Evolutionary conservation across 1,140 invertebrate genomes (phyloP).

Genomic region (Drosophila takahashii): DNA sequence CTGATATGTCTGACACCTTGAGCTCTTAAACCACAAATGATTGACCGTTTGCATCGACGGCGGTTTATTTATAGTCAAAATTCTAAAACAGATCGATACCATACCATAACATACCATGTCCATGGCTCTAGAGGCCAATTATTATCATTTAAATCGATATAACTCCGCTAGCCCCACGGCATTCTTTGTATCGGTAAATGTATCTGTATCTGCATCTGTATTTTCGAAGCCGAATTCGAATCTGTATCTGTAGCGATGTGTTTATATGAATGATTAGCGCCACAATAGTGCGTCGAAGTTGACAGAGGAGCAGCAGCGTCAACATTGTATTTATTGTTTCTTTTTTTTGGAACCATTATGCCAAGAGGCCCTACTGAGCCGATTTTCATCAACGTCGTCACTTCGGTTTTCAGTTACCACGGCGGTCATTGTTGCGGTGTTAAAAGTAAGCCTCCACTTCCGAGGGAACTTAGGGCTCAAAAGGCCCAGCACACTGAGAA

Average conservation of each 20-base stretch:
- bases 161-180: constrained; percentile 44
- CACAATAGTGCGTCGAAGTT: constrained; percentile 32
- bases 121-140: constrained; percentile 72
- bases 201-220: constrained; percentile 28
- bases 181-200: constrained; percentile 52
- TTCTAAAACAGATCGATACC: constrained; percentile 66
- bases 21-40: constrained; percentile 71
- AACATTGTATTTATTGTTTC: constrained; percentile 30
- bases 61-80: constrained; percentile 80
- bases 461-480: constrained; percentile 20
- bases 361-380: constrained; percentile 27
- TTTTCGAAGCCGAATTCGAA: constrained; percentile 4
- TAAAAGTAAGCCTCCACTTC: constrained; percentile 43
- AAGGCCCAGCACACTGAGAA: constrained; percentile 9
- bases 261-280: constrained; percentile 70
- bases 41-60: constrained; percentile 50
- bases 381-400: constrained; percentile 67
- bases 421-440: constrained; percentile 43
- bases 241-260: constrained; percentile 34
- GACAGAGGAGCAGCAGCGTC: constrained; percentile 14
- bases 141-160: constrained; percentile 82
- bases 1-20: constrained; percentile 65
- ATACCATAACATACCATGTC: constrained; percentile 39
- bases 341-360: constrained; percentile 40
- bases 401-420: constrained; percentile 31